These are phyloP conservation scores for Plusia festucae DNA, from an alignment of 2,888 invertebrate species.

Conservation along the genomic window DNA sequence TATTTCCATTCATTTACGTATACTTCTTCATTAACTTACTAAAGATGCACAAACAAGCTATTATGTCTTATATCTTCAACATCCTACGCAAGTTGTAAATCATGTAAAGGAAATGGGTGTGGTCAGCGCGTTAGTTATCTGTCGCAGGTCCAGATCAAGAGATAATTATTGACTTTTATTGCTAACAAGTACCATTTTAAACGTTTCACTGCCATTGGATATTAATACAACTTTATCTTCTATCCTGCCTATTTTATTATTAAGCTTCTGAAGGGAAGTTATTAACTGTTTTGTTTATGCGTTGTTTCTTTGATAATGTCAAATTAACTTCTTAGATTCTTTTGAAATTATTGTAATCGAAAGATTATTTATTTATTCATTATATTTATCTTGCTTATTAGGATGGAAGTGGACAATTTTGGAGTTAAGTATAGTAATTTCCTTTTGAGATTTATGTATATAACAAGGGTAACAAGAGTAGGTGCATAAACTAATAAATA, in stretches of 20 bases:
- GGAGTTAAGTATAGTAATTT: too few species aligned
- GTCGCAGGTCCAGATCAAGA: constrained; percentile 23
- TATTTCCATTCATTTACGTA: neutral
- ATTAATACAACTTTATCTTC: neutral
- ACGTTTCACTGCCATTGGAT: neutral
- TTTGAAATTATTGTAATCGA: too few species aligned
- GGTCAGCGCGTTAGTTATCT: constrained; percentile 19
- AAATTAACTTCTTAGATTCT: neutral
- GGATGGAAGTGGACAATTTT: too few species aligned
- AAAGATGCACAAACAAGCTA: neutral
- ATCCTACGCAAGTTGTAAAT: constrained; percentile 16
- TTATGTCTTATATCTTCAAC: constrained; percentile 1
- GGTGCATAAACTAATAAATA: too few species aligned
- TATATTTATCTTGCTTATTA: too few species aligned
- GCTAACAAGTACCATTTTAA: constrained; percentile 12
- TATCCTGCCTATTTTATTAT: neutral
- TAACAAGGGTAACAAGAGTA: too few species aligned
- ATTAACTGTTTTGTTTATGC: neutral
- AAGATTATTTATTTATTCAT: too few species aligned
- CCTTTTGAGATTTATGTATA: too few species aligned
- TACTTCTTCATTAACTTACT: neutral
- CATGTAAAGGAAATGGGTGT: constrained; percentile 41
- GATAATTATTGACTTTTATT: constrained; percentile 23
- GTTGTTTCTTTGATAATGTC: neutral
- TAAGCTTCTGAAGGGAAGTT: neutral